Conservation (phyloP, 2,888 invertebrate species). For the Diaphora mendica region DNA sequence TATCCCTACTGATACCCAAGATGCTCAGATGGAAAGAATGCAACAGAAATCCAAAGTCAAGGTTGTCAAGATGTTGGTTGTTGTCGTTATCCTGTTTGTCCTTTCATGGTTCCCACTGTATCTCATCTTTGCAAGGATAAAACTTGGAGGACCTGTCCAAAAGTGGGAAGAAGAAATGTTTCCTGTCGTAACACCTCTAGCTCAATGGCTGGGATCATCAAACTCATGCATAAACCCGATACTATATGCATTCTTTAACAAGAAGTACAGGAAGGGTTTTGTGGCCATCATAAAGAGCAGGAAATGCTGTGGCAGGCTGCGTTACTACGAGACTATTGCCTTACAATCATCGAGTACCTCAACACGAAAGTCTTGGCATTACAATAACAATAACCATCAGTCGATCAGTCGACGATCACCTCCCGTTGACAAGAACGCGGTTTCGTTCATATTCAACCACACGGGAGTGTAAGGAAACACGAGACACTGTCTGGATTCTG, state of each 20-base stretch:
- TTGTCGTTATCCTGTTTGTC: slow-evolving; percentile 96
- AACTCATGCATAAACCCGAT: slow-evolving; percentile 98
- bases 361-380: slow-evolving; percentile 94
- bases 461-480: slow-evolving; percentile 88
- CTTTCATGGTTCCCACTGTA: slow-evolving; percentile 97
- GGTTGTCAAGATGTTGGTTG: slow-evolving; percentile 97
- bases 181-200: slow-evolving; percentile 93
- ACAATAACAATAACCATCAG: slow-evolving; percentile 89
- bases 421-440: slow-evolving; percentile 82
- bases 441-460: slow-evolving; percentile 89
- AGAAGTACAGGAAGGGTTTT: slow-evolving; percentile 96
- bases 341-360: slow-evolving; percentile 95
- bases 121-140: slow-evolving; percentile 94
- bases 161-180: slow-evolving; percentile 93
- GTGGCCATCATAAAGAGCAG: slow-evolving; percentile 94
- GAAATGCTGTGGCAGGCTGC: slow-evolving; percentile 93
- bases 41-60: slow-evolving; percentile 98
- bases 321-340: slow-evolving; percentile 95
- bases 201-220: slow-evolving; percentile 96
- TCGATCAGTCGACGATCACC: slow-evolving; percentile 86
- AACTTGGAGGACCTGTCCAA: slow-evolving; percentile 91
- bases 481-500: slow-evolving; percentile 48
- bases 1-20: slow-evolving; percentile 96
- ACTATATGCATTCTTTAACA: slow-evolving; percentile 97
- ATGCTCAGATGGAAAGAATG: slow-evolving; percentile 96